A percentile compares a stretch with the other conserved stretches of the same genome.
Evolutionary conservation across 2,113 vertebrate genomes (phyloP).

Genomic region (Lasiurus borealis): DNA sequence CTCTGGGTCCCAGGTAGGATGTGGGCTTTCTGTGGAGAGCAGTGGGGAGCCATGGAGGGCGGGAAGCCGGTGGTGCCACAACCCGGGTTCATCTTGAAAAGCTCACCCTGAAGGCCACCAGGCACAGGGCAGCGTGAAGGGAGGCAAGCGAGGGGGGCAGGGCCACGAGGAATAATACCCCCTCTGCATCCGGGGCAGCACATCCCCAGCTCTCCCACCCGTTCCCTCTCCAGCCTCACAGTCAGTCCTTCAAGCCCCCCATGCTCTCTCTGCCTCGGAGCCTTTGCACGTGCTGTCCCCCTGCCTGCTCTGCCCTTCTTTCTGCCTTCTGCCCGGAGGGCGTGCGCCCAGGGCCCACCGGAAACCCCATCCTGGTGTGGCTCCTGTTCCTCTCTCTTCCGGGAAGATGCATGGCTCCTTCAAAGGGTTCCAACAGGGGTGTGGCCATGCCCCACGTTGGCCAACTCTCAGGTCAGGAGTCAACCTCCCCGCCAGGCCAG

Average conservation of each 20-base stretch:
- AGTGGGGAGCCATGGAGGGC: neutral
- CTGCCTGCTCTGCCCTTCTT: neutral
- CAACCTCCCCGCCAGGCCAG: neutral
- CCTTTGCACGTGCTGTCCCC: neutral
- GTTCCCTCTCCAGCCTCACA: neutral
- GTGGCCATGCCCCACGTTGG: accelerated
- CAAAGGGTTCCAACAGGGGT: neutral
- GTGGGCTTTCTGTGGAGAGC: neutral
- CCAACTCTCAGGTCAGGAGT: neutral
- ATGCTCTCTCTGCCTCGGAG: neutral
- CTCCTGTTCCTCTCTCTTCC: neutral
- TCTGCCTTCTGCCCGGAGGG: neutral
- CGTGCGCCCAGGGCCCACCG: too few relatives aligned
- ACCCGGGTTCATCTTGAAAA: neutral
- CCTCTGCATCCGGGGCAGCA: neutral
- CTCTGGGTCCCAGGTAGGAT: accelerated
- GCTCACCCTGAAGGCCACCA: neutral
- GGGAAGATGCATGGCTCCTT: neutral
- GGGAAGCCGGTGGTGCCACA: neutral
- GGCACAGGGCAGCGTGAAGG: neutral
- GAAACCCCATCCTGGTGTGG: accelerated
- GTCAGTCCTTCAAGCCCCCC: accelerated
- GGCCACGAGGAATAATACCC: accelerated
- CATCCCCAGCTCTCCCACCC: neutral
- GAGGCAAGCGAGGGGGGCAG: accelerated